Evolutionary conservation across 2,888 invertebrate genomes (phyloP).

Genomic region (Ariolimax columbianus): DNA sequence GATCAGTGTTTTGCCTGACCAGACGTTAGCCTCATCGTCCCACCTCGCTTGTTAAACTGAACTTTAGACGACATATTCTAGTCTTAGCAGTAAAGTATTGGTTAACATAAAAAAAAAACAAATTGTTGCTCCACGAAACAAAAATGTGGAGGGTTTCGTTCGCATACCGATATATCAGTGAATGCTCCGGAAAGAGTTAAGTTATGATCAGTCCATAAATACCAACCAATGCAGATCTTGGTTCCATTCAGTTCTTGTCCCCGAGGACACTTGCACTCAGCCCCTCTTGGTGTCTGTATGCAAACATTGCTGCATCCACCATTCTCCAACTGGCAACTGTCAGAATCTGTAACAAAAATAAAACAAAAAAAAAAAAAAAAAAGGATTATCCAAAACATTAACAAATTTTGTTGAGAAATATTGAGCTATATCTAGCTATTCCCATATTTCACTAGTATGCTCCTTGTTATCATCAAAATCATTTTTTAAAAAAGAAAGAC

Average conservation of each 20-base stretch:
- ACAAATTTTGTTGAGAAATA: neutral
- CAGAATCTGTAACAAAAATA: slow-evolving; percentile 64
- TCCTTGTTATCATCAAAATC: too few relatives aligned
- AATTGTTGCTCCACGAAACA: too few relatives aligned
- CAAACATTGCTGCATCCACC: slow-evolving; percentile 79
- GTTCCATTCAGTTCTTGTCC: slow-evolving; percentile 87
- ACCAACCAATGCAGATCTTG: slow-evolving; percentile 77
- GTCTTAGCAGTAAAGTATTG: too few relatives aligned
- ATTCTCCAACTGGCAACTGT: slow-evolving; percentile 77
- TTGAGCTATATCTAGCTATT: neutral
- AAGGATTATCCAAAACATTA: too few relatives aligned
- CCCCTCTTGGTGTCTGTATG: slow-evolving; percentile 83
- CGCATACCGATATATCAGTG: too few relatives aligned
- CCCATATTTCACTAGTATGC: neutral
- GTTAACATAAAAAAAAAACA: too few relatives aligned
- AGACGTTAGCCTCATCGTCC: too few relatives aligned
- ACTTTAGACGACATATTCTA: too few relatives aligned
- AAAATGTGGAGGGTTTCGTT: too few relatives aligned
- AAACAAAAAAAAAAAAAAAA: neutral
- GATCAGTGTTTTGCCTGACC: too few relatives aligned
- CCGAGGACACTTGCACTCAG: slow-evolving; percentile 91
- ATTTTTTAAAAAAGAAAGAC: too few relatives aligned
- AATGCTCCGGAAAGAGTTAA: neutral
- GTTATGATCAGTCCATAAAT: neutral
- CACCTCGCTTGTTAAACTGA: too few relatives aligned